A percentile compares a stretch with the other conserved stretches of the same genome.
These are phyloP conservation scores for Globodera rostochiensis DNA, from an alignment of 1,140 invertebrate genomes.

Conservation along the genomic window DNA sequence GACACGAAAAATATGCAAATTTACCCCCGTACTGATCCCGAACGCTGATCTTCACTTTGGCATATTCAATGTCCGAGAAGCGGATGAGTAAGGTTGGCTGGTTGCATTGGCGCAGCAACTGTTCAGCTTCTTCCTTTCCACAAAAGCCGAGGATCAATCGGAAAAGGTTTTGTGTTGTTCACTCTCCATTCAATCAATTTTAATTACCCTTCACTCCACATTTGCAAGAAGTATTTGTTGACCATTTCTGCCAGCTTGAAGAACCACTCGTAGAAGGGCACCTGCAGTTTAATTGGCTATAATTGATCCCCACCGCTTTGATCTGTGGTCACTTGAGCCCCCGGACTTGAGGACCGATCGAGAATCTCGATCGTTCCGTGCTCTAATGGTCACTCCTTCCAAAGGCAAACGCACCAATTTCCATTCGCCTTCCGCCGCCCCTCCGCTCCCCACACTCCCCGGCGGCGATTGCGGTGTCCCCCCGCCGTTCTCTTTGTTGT, in stretches of 20 bases:
- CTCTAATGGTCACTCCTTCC: not conserved
- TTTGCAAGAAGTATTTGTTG: conserved; percentile 61
- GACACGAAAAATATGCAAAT: not conserved
- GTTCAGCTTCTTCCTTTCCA: conserved; percentile 62
- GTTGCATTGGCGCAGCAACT: conserved; percentile 52
- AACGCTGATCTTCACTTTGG: conserved; percentile 64
- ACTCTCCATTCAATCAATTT: not conserved
- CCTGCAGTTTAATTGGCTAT: not conserved
- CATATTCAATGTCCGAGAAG: conserved; percentile 65
- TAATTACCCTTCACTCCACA: conserved; percentile 64
- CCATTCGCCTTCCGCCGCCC: conserved; percentile 59
- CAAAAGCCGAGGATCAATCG: conserved; percentile 62
- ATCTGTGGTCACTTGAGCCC: not conserved
- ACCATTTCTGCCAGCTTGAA: conserved; percentile 64
- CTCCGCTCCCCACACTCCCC: not conserved
- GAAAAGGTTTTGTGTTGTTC: not conserved
- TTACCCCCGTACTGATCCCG: conserved; percentile 59
- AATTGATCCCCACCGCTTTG: no score
- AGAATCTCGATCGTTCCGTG: no score
- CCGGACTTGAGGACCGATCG: no score
- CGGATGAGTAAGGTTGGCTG: conserved; percentile 58
- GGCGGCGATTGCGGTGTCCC: conserved; percentile 13
- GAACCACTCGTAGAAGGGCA: conserved; percentile 62
- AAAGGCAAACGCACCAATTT: conserved; percentile 50
- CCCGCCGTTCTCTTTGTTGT: conserved; percentile 19